phyloP scores from a whole-genome alignment of 2,113 vertebrate species.

The Nothoprocta pentlandii region DNA sequence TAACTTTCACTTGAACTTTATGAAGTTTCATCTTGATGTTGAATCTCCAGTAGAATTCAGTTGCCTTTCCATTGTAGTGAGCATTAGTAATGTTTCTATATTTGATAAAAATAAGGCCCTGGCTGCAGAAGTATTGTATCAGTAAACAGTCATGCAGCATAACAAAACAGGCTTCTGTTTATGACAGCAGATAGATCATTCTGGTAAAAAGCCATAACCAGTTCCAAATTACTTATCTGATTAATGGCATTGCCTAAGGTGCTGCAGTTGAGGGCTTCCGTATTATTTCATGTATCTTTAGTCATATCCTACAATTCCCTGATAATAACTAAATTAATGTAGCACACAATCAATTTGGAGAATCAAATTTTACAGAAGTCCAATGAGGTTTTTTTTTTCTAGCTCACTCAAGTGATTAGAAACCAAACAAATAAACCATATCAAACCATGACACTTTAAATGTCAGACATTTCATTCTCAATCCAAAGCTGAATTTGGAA shows the following conservation, averaged over 20 bases:
- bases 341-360: not conserved
- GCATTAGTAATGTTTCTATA: not conserved
- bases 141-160: not conserved
- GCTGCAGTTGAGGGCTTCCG: not conserved
- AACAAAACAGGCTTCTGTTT: not conserved
- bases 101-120: not conserved
- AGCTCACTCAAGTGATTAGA: not conserved
- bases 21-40: not conserved
- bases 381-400: not conserved
- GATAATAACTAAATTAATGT: not conserved
- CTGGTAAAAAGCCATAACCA: not conserved
- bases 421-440: not conserved
- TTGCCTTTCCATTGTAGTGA: rapidly evolving
- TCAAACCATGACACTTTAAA: not conserved
- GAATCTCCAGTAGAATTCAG: not conserved
- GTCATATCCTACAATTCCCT: not conserved
- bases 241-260: not conserved
- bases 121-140: not conserved
- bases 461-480: not conserved
- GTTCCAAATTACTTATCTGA: not conserved
- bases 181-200: not conserved
- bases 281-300: not conserved
- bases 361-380: not conserved
- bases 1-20: not conserved
- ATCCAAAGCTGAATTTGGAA: not conserved